Percentiles rank a stretch among this genome's conserved stretches.
phyloP scores from a whole-genome alignment of 64 coral and sea anemone genomes.

The Cladopsammia gracilis region DNA sequence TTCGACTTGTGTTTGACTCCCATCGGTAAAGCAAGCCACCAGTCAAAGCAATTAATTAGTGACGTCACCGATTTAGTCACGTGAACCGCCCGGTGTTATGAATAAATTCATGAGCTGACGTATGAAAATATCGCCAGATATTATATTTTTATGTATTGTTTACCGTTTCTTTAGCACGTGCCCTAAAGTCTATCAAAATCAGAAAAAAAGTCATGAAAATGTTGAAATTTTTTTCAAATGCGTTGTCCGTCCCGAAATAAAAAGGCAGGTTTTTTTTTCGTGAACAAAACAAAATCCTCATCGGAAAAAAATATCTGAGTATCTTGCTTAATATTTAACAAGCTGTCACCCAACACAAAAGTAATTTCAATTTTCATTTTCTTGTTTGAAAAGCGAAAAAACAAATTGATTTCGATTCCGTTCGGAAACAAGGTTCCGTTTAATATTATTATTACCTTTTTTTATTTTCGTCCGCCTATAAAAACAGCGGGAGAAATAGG shows the following conservation, averaged over 20 bases:
- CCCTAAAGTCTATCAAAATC: not conserved
- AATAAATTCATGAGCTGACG: slow-evolving; percentile 47
- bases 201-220: not conserved
- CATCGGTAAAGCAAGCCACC: slow-evolving; percentile 21
- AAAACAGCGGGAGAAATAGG: not conserved
- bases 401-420: slow-evolving; percentile 34
- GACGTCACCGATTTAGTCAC: slow-evolving; percentile 74
- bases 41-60: slow-evolving; percentile 56
- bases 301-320: slow-evolving; percentile 24
- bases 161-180: slow-evolving; percentile 6
- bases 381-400: slow-evolving; percentile 63
- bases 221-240: not conserved
- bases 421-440: slow-evolving; percentile 25
- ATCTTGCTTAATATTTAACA: slow-evolving; percentile 63
- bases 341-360: slow-evolving; percentile 55
- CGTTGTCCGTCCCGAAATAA: not conserved
- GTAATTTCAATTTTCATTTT: slow-evolving; percentile 70
- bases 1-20: slow-evolving; percentile 29
- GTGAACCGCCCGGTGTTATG: slow-evolving; percentile 30
- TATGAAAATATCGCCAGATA: not conserved
- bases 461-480: not conserved
- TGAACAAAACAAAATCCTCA: slow-evolving; percentile 11
- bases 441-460: not conserved
- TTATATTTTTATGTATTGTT: slow-evolving; percentile 31
- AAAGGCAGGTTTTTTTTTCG: not conserved